phyloP scores from a whole-genome alignment of 2,888 invertebrate species.

The Caenorhabditis japonica region DNA sequence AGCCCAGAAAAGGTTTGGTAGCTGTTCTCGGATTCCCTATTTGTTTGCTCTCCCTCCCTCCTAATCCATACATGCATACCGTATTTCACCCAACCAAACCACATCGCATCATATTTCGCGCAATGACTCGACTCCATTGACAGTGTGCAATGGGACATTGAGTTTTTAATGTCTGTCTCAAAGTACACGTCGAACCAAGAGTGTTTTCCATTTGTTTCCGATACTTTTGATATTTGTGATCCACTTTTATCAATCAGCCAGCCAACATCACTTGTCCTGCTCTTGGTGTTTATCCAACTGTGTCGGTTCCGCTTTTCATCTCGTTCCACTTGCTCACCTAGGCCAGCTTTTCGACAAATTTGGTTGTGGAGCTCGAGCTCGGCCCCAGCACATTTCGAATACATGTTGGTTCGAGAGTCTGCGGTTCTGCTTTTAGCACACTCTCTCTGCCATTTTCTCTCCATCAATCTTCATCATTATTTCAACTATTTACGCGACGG shows the following conservation, averaged over 20 bases:
- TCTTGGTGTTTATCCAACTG: constrained; percentile 17
- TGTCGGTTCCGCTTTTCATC: background rate
- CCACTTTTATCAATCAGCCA: constrained; percentile 21
- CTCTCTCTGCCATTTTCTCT: background rate
- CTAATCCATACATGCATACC: constrained; percentile 4
- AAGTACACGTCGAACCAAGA: background rate
- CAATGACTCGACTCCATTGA: constrained; percentile 13
- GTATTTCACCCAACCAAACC: background rate
- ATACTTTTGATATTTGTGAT: constrained; percentile 24
- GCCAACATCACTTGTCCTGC: background rate
- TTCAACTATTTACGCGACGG: constrained; percentile 46
- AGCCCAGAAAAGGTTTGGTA: too few species aligned
- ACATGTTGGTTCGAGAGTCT: constrained; percentile 3
- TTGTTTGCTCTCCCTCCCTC: background rate
- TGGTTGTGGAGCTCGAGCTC: too few species aligned
- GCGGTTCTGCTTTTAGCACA: background rate
- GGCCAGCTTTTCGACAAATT: constrained; percentile 9
- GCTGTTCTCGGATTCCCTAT: background rate
- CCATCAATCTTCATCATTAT: constrained; percentile 58
- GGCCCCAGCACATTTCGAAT: background rate
- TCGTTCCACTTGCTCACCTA: background rate
- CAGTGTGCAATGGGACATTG: too few species aligned
- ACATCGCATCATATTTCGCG: constrained; percentile 6
- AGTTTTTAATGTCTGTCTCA: too few species aligned
- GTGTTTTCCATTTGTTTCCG: background rate